Conservation (phyloP, 2,797 vertebrate species). For the Carduelis carduelis region DNA sequence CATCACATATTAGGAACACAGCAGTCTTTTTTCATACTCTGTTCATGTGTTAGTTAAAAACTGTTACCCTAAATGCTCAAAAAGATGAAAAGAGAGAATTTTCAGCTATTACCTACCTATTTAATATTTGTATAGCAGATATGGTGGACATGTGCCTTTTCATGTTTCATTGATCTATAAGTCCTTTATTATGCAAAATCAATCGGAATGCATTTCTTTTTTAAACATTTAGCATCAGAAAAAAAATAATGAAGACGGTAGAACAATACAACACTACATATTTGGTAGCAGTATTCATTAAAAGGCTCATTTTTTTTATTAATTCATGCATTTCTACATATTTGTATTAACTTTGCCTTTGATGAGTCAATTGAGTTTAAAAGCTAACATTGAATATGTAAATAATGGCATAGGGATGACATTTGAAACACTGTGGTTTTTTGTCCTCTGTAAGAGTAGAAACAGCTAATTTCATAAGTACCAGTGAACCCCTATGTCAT, state of each 20-base stretch:
- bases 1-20: not conserved
- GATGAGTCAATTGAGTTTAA: not conserved
- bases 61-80: not conserved
- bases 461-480: not conserved
- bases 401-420: not conserved
- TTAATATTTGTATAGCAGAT: not conserved
- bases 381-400: not conserved
- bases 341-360: not conserved
- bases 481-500: not conserved
- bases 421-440: not conserved
- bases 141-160: not conserved
- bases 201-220: not conserved
- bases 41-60: conserved; percentile 13
- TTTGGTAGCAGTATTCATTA: not conserved
- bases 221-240: not conserved
- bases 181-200: not conserved
- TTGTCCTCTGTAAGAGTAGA: not conserved
- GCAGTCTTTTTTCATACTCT: not conserved
- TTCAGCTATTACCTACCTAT: not conserved
- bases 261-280: not conserved
- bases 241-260: not conserved
- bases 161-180: not conserved
- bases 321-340: not conserved
- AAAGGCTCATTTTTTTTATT: not conserved
- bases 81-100: conserved; percentile 19